These are phyloP conservation scores for Tapirus indicus DNA, from an alignment of 2,797 vertebrate genomes.

Conservation along the genomic window DNA sequence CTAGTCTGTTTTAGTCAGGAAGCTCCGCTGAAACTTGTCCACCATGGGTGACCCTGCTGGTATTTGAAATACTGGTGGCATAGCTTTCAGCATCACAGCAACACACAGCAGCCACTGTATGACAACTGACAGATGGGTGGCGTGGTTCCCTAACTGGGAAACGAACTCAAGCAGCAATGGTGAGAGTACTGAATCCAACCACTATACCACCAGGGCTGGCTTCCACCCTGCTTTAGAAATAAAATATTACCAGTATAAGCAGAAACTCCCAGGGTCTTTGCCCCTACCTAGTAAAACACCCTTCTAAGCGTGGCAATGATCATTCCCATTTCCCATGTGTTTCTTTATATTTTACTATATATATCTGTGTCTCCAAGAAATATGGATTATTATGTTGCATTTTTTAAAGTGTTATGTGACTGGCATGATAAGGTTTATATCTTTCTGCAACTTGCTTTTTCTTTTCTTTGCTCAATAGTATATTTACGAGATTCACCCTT, in stretches of 20 bases:
- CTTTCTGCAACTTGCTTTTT: neutral
- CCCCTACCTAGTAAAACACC: neutral
- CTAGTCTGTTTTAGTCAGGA: too few species aligned
- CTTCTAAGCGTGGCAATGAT: neutral
- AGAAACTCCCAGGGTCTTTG: neutral
- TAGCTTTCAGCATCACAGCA: too few species aligned
- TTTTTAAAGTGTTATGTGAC: neutral
- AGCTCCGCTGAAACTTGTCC: too few species aligned
- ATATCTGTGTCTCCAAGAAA: neutral
- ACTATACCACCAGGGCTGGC: too few species aligned
- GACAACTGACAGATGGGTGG: too few species aligned
- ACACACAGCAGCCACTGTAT: too few species aligned
- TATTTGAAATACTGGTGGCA: too few species aligned
- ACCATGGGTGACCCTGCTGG: too few species aligned
- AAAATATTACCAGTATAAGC: neutral
- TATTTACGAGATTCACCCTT: neutral
- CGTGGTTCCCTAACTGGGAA: too few species aligned
- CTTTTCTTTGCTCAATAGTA: neutral
- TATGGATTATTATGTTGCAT: neutral
- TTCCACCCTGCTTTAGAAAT: neutral
- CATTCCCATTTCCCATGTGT: neutral
- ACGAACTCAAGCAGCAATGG: too few species aligned
- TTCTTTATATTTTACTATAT: neutral
- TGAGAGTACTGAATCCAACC: too few species aligned
- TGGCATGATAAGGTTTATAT: neutral